A percentile compares a stretch with the other conserved stretches of the same genome.
phyloP scores from a whole-genome alignment of 2,797 vertebrate species.

The Argyrosomus regius region DNA sequence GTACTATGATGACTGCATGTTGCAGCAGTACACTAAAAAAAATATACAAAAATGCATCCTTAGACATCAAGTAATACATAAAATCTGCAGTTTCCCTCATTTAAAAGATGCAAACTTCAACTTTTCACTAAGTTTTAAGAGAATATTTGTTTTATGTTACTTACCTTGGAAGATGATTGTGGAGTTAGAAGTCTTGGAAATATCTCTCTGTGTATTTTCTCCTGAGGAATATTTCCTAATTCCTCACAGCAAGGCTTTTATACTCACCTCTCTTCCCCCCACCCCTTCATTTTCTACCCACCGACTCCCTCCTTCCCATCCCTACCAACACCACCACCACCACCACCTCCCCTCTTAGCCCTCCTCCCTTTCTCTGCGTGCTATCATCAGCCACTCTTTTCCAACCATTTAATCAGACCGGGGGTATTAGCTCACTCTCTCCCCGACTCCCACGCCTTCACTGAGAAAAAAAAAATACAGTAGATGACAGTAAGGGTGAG shows the following conservation, averaged over 20 bases:
- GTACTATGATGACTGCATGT: background rate
- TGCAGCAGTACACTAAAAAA: background rate
- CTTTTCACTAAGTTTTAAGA: background rate
- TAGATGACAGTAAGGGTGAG: conserved; percentile 23
- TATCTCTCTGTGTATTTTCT: conserved; percentile 63
- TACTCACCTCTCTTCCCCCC: conserved; percentile 72
- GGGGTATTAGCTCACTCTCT: conserved; percentile 80
- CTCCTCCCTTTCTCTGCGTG: conserved; percentile 55
- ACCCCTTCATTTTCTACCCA: conserved; percentile 66
- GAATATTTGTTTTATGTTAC: conserved; percentile 41
- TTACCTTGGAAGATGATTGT: conserved; percentile 65
- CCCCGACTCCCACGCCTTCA: conserved; percentile 61
- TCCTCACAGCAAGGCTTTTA: conserved; percentile 76
- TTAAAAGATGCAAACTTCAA: conserved; percentile 11
- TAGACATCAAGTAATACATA: background rate
- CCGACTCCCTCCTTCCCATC: conserved; percentile 42
- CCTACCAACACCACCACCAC: background rate
- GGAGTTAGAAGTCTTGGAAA: conserved; percentile 54
- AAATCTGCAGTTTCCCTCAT: background rate
- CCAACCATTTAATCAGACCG: conserved; percentile 72
- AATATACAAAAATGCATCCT: background rate
- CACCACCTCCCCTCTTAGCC: conserved; percentile 43
- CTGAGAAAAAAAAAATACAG: conserved; percentile 34
- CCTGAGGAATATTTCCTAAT: conserved; percentile 73
- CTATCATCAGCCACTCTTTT: conserved; percentile 73